Evolutionary conservation across 2,113 vertebrate genomes (phyloP).

Genomic region (Nansenia antarctica): DNA sequence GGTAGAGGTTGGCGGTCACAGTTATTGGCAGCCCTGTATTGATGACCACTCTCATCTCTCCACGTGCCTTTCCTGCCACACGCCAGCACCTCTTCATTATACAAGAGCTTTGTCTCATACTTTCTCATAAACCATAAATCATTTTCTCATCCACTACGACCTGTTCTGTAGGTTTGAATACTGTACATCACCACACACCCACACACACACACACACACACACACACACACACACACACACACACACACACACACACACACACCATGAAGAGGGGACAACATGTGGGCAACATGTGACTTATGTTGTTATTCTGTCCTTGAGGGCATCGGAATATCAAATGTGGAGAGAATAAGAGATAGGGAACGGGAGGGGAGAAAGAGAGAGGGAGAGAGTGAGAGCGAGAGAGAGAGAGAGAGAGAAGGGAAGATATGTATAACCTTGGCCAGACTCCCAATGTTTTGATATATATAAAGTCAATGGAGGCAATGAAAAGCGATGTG

Average conservation of each 20-base stretch:
- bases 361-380: background rate
- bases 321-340: too few species aligned
- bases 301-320: background rate
- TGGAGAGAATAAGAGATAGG: background rate
- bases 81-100: background rate
- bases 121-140: too few species aligned
- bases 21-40: background rate
- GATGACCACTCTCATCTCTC: background rate
- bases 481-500: slow-evolving; percentile 12
- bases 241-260: too few species aligned
- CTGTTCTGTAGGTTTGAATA: too few species aligned
- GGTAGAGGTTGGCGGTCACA: background rate
- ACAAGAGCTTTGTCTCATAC: too few species aligned
- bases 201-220: too few species aligned
- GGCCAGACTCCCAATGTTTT: background rate
- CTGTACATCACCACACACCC: too few species aligned
- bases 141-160: too few species aligned
- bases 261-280: too few species aligned
- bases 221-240: too few species aligned
- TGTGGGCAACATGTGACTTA: too few species aligned
- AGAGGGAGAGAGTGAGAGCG: background rate
- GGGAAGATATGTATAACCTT: background rate
- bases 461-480: background rate
- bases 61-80: background rate
- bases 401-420: slow-evolving; percentile 16